Base-by-base conservation (phyloP, 2,113 vertebrate genomes). In the Notiomystis cincta region DNA sequence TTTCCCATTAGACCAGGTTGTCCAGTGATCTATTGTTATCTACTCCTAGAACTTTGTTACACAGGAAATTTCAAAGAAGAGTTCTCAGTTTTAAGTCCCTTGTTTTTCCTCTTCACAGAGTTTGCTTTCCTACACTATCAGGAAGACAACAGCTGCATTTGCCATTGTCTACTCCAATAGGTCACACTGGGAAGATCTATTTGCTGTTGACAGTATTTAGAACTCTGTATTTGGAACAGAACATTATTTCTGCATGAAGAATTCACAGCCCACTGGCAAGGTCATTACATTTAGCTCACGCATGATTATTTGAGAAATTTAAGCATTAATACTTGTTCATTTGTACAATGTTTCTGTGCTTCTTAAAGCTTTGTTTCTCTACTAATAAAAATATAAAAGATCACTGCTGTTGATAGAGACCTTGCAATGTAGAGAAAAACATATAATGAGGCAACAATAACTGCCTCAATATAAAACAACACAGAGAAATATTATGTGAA, bases 261-360 rank as follows among this genome's bases (percentile, higher is more conserved):
- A n/a, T 70, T 89, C 76, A 72, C 60, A 93, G 66, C 92, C 90
- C 81, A 81, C 37, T 90, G 92, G 93, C 93, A 96, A 97, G 90
- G 89, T 91, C 95, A 92, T 57, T 82, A 21, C 42, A 87, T 93
- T 95, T 93, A 88, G 40, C 19, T 89, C 40, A n/a, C 2, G 30
- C 77, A 61, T 87, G 78, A 33, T 95, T 87, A 79, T 90, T 77
- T 73, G 77, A 86, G 48, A 78, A 95, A 82, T 78, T 30, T 56
- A 93, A 69, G 57, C 47, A 51, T 61, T 88, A 88, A 69, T 85
- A 65, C 18, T 82, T 19, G 3, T 61, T 95, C 53, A 62, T 87
- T 92, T 95, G 69, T 64, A 48, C 31, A 82, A 86, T 78, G 73
- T 53, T 40, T 71, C 45, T 75, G 38, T 83, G 51, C 13, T 83